Evolutionary conservation across 37 sponge, comb jelly and placozoan species (phyloP), one percentile per base, ranked within the genome.

Genomic region (Aphrocallistes beatrix): DNA sequence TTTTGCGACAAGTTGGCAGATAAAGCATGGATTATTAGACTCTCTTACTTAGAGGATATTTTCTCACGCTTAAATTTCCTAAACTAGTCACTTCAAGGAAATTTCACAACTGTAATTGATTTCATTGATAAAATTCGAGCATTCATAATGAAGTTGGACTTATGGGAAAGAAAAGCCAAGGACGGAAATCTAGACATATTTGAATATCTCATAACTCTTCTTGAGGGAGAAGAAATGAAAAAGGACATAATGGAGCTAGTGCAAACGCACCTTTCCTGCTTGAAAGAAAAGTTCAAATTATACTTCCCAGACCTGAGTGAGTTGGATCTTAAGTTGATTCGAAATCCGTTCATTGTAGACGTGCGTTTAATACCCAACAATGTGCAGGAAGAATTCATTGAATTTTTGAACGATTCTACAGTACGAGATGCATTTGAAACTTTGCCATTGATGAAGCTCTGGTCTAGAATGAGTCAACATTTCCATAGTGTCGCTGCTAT

Each of bases 111-210:
- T 60, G 75, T 60, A 60, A 60, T 60, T 60, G 75, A 60, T 60
- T 60, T 60, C 75, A 60, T 60, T 60, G 75, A 60, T 60, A 60
- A 60, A 60, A 60, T 60, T 60, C 75, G 75, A 60, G 75, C 34
- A 25, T 60, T 60, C 75, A 60, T 60, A 60, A 60, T 60, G 75
- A 60, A 60, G 75, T 60, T 60, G 75, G 75, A 60, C 3, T 60
- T 60, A 60, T 60, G 75, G 75, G 75, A 60, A 60, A 60, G 75
- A 60, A 60, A 60, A 60, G 75, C 75, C 75, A 60, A 60, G 75
- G 75, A 60, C 32, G 75, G 75, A 42, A 60, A 60, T 60, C 75
- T 60, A 60, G 75, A 60, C 8, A 60, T 60, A 60, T 60, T 60
- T 60, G 75, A 60, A 60, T 25, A 60, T 60, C 28, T 60, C 75